A percentile compares a stretch with the other conserved stretches of the same genome.
Evolutionary conservation across 2,888 invertebrate species (phyloP).

Genomic region (Conchocele bisecta): DNA sequence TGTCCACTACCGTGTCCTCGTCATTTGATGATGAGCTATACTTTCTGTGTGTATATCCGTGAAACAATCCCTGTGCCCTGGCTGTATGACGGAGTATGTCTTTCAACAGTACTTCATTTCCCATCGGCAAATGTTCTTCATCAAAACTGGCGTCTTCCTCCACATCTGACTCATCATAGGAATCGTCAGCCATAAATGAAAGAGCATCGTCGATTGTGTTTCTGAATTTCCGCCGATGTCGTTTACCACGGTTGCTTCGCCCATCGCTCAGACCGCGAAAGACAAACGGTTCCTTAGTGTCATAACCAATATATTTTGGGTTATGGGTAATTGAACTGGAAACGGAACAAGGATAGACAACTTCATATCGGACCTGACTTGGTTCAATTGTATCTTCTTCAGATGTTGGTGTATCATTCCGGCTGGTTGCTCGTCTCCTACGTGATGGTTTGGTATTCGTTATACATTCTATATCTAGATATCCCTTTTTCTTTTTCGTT

Average conservation of each 20-base stretch:
- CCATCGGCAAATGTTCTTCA: neutral
- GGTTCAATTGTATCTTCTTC: neutral
- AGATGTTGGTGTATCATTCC: too few species aligned
- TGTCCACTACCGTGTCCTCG: neutral
- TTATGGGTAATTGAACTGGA: constrained; percentile 61
- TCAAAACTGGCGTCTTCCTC: constrained; percentile 38
- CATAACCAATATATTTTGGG: constrained; percentile 52
- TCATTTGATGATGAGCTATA: too few species aligned
- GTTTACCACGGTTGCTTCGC: too few species aligned
- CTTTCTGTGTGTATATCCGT: neutral
- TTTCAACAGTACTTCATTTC: neutral
- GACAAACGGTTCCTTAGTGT: neutral
- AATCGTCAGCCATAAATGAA: constrained; percentile 31
- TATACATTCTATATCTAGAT: constrained; percentile 49
- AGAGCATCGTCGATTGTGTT: too few species aligned
- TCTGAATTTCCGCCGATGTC: too few species aligned
- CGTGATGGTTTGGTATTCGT: constrained; percentile 14
- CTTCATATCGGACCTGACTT: constrained; percentile 52
- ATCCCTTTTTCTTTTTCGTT: constrained; percentile 30
- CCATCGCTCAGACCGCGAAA: too few species aligned
- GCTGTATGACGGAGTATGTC: neutral
- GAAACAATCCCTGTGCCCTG: neutral
- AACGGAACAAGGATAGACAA: constrained; percentile 54
- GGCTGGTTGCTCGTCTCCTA: neutral
- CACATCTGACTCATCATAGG: too few species aligned